Base-by-base conservation (phyloP, 2,888 invertebrate genomes). In the Xestia rhomboidea region DNA sequence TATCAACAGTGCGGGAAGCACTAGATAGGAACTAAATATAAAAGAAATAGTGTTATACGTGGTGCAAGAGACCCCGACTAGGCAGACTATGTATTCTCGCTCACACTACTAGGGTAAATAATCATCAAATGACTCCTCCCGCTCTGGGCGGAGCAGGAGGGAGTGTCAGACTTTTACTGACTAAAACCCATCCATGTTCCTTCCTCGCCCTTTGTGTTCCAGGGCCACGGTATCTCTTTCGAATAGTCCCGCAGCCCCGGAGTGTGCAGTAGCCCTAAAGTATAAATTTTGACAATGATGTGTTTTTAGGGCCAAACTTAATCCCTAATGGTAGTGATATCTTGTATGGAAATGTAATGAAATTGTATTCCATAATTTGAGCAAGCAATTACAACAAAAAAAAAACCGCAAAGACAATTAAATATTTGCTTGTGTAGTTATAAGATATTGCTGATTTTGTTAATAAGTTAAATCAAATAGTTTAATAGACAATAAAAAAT, bases 1-100 rank as follows among this genome's bases (percentile, higher is more conserved):
- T 92, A 89, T 93, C 81, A 90, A 91, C 84, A 95, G 94, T 78
- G 89, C 90, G 1, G 89, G 90, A 24, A 93, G 85, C 21, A 66
- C 82, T 51, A 82, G 78, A 76, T 86, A 81, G 11, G 44, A 7
- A 4, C 18, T 18, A 38, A 72, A 73, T 18, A 4, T n/a, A 18
- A 54, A 41, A 18, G 24, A 27, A 60, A 60, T 21, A 4, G 60
- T 62, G 1, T 62, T 15, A 10, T 30, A 18, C 3, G 0, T 18
- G 8, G 18, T 60, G 8, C 4, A 18, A 30, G 18, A 18, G 18
- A 60, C 27, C n/a, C n/a, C n/a, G n/a, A n/a, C n/a, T n/a, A n/a
- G n/a, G n/a, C n/a, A n/a, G n/a, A n/a, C n/a, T n/a, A n/a, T n/a
- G n/a, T n/a, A n/a, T n/a, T n/a, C n/a, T n/a, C n/a, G n/a, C n/a